phyloP scores from a whole-genome alignment of 1,140 invertebrate species.

The Ips nitidus region DNA sequence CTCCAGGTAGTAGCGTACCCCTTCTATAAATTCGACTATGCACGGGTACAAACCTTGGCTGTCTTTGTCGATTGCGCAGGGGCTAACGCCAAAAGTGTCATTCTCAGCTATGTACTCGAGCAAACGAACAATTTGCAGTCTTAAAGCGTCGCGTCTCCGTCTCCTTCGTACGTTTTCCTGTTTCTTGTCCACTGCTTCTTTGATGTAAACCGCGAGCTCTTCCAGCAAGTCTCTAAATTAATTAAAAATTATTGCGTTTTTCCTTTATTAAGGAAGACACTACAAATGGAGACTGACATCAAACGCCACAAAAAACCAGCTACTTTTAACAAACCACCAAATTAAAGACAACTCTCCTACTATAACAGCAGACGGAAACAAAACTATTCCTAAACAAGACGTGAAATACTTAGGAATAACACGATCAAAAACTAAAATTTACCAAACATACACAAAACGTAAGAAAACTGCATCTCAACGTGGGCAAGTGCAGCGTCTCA shows the following conservation, averaged over 20 bases:
- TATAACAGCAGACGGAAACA: no score
- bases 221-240: slow-evolving; percentile 80
- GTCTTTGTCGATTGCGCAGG: slow-evolving; percentile 80
- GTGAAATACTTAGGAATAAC: not conserved
- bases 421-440: no score
- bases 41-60: slow-evolving; percentile 80
- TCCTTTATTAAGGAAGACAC: slow-evolving; percentile 27
- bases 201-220: slow-evolving; percentile 85
- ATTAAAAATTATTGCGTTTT: slow-evolving; percentile 54
- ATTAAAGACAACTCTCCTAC: no score
- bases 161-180: slow-evolving; percentile 93
- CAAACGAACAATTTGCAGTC: slow-evolving; percentile 87
- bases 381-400: no score
- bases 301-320: no score
- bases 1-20: slow-evolving; percentile 87
- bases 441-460: no score
- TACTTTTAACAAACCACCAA: no score
- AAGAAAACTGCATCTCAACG: no score
- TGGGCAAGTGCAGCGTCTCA: no score
- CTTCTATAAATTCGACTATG: slow-evolving; percentile 94
- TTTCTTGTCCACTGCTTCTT: slow-evolving; percentile 96
- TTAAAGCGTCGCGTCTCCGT: slow-evolving; percentile 85
- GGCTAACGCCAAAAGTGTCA: slow-evolving; percentile 84
- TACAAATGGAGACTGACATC: not conserved
- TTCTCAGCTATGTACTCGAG: slow-evolving; percentile 91